phyloP scores from a whole-genome alignment of 2,888 invertebrate species.

The Phasia obesa region DNA sequence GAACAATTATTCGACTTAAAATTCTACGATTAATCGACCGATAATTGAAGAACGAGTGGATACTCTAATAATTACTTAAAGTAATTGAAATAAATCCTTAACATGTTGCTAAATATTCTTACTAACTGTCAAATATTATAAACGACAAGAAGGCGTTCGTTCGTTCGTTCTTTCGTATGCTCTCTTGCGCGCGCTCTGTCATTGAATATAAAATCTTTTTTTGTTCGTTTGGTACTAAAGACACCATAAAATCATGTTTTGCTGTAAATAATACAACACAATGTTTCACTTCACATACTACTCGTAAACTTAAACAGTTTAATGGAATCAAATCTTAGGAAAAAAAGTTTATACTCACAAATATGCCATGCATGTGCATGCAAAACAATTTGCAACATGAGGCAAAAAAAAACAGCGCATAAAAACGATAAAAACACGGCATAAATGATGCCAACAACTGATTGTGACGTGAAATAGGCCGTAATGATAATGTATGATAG shows the following conservation, averaged over 20 bases:
- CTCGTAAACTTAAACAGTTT: conserved; percentile 36
- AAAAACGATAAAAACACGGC: conserved; percentile 68
- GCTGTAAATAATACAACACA: conserved; percentile 9
- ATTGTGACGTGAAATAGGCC: conserved; percentile 81
- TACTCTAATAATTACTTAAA: conserved; percentile 3
- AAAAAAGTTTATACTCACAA: conserved; percentile 13
- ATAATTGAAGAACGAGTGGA: neutral
- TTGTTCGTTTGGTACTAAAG: neutral
- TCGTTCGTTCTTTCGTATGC: no score
- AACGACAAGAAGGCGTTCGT: conserved; percentile 64
- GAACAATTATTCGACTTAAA: no score
- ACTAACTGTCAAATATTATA: conserved; percentile 54
- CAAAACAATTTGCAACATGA: conserved; percentile 75
- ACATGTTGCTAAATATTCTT: conserved; percentile 15
- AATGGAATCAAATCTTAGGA: conserved; percentile 34
- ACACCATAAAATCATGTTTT: conserved; percentile 21
- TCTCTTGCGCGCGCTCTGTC: neutral
- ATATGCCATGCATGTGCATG: conserved; percentile 36
- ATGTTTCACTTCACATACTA: conserved; percentile 13
- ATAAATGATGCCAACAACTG: conserved; percentile 79
- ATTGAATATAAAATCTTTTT: conserved; percentile 2
- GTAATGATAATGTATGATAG: conserved; percentile 78
- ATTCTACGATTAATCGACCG: no score
- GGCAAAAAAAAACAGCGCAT: conserved; percentile 64
- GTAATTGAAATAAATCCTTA: conserved; percentile 19